Percentiles rank a stretch among this genome's conserved stretches.
Conservation (phyloP, 2,113 vertebrate species). For the Urocynchramus pylzowi region DNA sequence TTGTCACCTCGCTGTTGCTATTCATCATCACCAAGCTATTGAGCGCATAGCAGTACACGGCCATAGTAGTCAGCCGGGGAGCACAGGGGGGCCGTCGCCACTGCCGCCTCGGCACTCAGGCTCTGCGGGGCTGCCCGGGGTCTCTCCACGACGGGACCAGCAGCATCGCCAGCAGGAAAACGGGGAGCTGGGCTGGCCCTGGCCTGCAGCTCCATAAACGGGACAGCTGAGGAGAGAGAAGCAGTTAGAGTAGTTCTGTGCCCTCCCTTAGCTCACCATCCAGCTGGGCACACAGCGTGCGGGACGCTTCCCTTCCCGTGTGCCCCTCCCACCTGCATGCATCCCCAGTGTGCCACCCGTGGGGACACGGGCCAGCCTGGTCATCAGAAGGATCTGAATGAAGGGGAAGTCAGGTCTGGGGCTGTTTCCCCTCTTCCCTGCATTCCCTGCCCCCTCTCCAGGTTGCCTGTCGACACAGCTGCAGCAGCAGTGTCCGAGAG, state of each 20-base stretch:
- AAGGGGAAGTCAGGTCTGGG: neutral
- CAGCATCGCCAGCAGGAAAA: constrained; percentile 32
- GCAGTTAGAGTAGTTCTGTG: neutral
- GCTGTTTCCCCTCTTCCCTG: neutral
- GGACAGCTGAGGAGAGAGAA: constrained; percentile 27
- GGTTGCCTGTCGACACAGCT: neutral
- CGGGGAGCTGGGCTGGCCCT: neutral
- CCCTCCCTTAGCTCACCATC: neutral
- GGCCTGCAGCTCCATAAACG: constrained; percentile 67
- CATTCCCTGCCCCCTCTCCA: neutral
- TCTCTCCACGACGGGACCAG: neutral
- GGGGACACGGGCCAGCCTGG: neutral
- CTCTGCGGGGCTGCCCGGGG: neutral
- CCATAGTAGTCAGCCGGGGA: constrained; percentile 76
- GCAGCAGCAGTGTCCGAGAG: neutral
- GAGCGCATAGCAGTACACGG: constrained; percentile 79
- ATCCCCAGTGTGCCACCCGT: neutral
- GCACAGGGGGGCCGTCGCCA: constrained; percentile 38
- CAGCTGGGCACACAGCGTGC: neutral
- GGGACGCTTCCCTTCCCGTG: neutral
- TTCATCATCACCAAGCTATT: constrained; percentile 81
- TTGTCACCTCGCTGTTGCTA: constrained; percentile 75
- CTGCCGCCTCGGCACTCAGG: constrained; percentile 27
- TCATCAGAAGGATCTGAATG: neutral
- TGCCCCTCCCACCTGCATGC: neutral